These are phyloP conservation scores for Corythaixoides concolor DNA, from an alignment of 2,113 vertebrate genomes.

Conservation along the genomic window DNA sequence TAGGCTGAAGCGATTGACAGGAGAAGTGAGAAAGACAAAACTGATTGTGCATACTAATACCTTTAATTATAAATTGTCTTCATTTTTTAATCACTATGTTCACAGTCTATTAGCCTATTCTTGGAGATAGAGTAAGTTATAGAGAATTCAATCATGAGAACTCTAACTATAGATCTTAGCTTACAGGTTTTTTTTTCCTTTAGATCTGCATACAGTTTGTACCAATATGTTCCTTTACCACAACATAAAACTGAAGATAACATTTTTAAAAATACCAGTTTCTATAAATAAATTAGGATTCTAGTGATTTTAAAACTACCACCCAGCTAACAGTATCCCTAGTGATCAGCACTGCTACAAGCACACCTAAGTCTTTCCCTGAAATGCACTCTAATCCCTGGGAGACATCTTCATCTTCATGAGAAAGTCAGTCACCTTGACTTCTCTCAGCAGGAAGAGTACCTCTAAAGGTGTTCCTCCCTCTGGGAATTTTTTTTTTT, in stretches of 20 bases:
- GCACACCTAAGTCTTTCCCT: not conserved
- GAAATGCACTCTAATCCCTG: not conserved
- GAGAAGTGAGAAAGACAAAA: not conserved
- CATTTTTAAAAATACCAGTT: not conserved
- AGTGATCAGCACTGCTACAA: not conserved
- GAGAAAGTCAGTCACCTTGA: not conserved
- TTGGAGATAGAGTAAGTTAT: not conserved
- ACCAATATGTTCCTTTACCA: not conserved
- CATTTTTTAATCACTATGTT: not conserved
- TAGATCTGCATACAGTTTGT: not conserved
- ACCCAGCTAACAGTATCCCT: not conserved
- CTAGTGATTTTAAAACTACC: not conserved
- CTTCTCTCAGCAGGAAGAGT: not conserved
- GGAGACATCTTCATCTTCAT: not conserved
- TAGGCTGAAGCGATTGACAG: not conserved
- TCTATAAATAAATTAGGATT: not conserved
- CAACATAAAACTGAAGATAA: not conserved
- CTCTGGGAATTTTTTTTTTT: not conserved
- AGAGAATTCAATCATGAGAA: not conserved
- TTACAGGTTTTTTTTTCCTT: not conserved
- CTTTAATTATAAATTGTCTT: not conserved
- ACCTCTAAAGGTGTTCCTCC: not conserved
- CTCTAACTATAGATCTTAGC: not conserved
- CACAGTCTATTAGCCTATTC: not conserved
- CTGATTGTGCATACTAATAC: not conserved